Base-by-base conservation (phyloP, 2,113 vertebrate species). In the Hemibagrus wyckioides region DNA sequence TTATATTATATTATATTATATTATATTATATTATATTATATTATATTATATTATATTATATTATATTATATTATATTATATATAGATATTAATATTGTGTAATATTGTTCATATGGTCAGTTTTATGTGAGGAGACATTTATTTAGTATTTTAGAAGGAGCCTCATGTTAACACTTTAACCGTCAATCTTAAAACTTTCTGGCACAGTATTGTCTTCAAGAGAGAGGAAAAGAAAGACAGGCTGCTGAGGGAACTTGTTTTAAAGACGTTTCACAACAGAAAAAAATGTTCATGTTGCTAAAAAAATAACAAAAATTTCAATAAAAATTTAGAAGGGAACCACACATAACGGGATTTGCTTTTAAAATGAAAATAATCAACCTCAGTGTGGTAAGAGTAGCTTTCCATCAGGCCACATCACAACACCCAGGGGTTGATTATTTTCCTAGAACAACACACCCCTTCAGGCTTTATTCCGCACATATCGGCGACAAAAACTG, bases 1-100 rank as follows among this genome's bases (percentile, higher is more conserved):
- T 30, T 5, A 3, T 10, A 59, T 5, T 4, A 6, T 6, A 7
- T 1, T n/a, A n/a, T 0, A n/a, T 15, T 14, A 14, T 7, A 0
- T 30, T 5, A 3, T 10, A 13, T 30, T n/a, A n/a, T n/a, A 59
- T 5, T 4, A 6, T 6, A 7, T 1, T n/a, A n/a, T 0, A n/a
- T 15, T 14, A 14, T 7, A 0, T 30, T 5, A 3, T 10, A 13
- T 30, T n/a, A n/a, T n/a, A 59, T 5, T 4, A 6, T 6, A 7
- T 1, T n/a, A n/a, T 0, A n/a, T 15, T 14, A 14, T 7, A 0
- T 30, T 5, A 3, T 10, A 13, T 30, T n/a, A 14, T 9, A 8
- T n/a, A n/a, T 10, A 30, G 10, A n/a, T 61, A 11, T 61, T 28
- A 28, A 10, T 28, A 61, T 9, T 9, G 59, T 61, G 59, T 61